A percentile compares a stretch with the other conserved stretches of the same genome.
phyloP scores from a whole-genome alignment of 2,888 invertebrate species.

The Metopia argyrocephala region DNA sequence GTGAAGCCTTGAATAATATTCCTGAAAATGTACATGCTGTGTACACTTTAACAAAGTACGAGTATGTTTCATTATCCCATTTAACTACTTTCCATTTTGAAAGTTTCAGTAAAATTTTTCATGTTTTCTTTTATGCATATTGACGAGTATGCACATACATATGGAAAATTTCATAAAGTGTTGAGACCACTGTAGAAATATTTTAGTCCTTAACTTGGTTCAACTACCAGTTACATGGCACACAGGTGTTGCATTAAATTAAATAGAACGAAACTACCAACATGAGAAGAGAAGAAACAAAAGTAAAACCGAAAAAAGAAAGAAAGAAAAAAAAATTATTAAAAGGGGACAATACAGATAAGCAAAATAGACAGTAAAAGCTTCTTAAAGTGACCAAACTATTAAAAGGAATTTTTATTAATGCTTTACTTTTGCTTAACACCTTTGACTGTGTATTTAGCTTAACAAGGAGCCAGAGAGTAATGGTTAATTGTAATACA shows the following conservation, averaged over 20 bases:
- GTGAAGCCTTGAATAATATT: too few species aligned
- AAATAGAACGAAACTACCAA: slow-evolving; percentile 1
- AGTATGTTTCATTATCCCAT: too few species aligned
- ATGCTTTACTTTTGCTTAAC: not conserved
- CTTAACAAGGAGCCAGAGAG: not conserved
- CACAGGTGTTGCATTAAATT: slow-evolving; percentile 47
- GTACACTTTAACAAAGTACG: too few species aligned
- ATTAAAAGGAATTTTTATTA: not conserved
- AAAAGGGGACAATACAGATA: not conserved
- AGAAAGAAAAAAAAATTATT: not conserved
- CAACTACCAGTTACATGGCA: not conserved
- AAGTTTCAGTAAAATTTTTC: too few species aligned
- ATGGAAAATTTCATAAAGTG: slow-evolving; percentile 50
- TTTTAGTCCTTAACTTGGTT: slow-evolving; percentile 32
- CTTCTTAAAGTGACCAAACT: not conserved
- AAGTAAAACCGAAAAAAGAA: not conserved
- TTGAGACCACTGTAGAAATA: slow-evolving; percentile 51
- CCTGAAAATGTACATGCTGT: too few species aligned
- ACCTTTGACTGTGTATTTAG: not conserved
- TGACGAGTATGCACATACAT: slow-evolving; percentile 17
- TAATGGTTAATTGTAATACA: slow-evolving; percentile 3
- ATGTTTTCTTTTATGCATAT: too few species aligned
- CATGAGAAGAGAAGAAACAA: not conserved
- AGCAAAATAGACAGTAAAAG: not conserved
- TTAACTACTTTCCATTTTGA: too few species aligned